These are phyloP conservation scores for Lichenostomus cassidix DNA, from an alignment of 2,113 vertebrate species.

Conservation along the genomic window DNA sequence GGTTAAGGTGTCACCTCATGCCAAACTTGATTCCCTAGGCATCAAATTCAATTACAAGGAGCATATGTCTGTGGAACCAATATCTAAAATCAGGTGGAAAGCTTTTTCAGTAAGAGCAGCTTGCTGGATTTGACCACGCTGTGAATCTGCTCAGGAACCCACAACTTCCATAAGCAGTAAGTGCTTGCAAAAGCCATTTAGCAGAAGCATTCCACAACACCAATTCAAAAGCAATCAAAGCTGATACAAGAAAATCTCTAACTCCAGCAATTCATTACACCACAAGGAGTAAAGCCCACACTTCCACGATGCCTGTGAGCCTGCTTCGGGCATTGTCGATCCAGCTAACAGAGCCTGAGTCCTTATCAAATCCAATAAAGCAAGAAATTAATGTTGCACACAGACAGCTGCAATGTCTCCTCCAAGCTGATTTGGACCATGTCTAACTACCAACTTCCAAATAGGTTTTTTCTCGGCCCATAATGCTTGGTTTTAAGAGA, in stretches of 20 bases:
- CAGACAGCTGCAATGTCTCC: not conserved
- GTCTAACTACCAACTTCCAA: not conserved
- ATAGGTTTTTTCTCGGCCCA: not conserved
- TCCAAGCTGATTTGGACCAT: not conserved
- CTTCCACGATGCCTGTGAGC: not conserved
- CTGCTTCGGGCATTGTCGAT: not conserved
- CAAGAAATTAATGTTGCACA: not conserved
- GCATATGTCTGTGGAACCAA: not conserved
- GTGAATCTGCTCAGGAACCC: accelerated
- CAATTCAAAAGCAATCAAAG: not conserved
- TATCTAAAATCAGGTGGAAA: not conserved
- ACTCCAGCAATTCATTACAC: not conserved
- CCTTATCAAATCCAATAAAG: not conserved
- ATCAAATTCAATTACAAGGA: not conserved
- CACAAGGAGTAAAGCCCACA: not conserved
- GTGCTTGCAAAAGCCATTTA: not conserved
- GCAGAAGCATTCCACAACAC: not conserved
- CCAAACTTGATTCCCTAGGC: not conserved
- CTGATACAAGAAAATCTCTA: not conserved
- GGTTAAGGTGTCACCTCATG: not conserved
- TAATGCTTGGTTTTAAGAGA: not conserved
- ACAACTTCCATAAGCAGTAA: not conserved
- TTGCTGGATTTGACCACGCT: not conserved
- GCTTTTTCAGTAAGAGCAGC: not conserved
- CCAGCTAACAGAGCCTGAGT: not conserved